Conservation (phyloP, 1,140 invertebrate species). For the Charaxes varanes region DNA sequence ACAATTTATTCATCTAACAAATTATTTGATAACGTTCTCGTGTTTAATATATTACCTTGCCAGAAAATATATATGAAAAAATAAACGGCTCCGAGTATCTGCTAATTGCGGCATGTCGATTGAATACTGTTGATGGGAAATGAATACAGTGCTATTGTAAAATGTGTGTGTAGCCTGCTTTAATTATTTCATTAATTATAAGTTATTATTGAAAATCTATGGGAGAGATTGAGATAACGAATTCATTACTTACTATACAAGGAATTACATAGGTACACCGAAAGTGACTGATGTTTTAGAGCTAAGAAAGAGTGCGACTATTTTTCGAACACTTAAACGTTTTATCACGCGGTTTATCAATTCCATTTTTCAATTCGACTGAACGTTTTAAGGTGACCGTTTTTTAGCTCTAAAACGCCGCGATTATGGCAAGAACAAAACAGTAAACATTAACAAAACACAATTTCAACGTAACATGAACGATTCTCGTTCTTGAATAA, state of each 20-base stretch:
- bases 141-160: slow-evolving; percentile 70
- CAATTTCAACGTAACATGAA: slow-evolving; percentile 64
- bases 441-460: slow-evolving; percentile 64
- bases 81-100: slow-evolving; percentile 66
- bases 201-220: slow-evolving; percentile 61
- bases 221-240: slow-evolving; percentile 70
- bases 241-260: slow-evolving; percentile 70
- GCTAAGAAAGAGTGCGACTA: slow-evolving; percentile 20
- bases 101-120: slow-evolving; percentile 68
- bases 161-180: slow-evolving; percentile 69
- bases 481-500: slow-evolving; percentile 59
- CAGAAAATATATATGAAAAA: slow-evolving; percentile 49
- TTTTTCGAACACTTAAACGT: neutral
- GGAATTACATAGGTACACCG: slow-evolving; percentile 48
- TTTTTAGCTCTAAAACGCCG: slow-evolving; percentile 43
- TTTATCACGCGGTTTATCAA: slow-evolving; percentile 7
- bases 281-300: slow-evolving; percentile 36
- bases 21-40: slow-evolving; percentile 22
- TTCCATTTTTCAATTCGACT: slow-evolving; percentile 35
- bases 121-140: slow-evolving; percentile 67
- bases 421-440: slow-evolving; percentile 43
- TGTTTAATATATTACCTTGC: slow-evolving; percentile 37
- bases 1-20: slow-evolving; percentile 26
- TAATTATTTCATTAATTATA: slow-evolving; percentile 47
- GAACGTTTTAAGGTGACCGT: slow-evolving; percentile 20